A percentile compares a stretch with the other conserved stretches of the same genome.
These are phyloP conservation scores for Mirza zaza DNA, from an alignment of 2,113 vertebrate genomes.

Conservation along the genomic window DNA sequence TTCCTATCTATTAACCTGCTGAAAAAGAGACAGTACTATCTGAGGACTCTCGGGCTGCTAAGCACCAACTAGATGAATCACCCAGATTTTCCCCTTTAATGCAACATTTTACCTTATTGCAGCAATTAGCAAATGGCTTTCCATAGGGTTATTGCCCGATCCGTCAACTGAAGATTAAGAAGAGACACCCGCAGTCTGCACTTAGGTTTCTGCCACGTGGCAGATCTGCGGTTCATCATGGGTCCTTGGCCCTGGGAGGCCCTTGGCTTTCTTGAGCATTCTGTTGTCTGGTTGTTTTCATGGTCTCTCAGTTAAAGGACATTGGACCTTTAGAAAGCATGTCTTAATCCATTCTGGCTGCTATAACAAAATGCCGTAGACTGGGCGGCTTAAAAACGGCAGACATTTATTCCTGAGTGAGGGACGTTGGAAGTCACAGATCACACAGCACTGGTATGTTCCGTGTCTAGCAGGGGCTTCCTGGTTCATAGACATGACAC, in stretches of 20 bases:
- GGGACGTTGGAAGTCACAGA: background rate
- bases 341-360: background rate
- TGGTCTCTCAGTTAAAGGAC: background rate
- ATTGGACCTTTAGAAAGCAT: background rate
- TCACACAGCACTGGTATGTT: no score
- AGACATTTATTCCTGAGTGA: background rate
- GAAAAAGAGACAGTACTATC: slow-evolving; percentile 83
- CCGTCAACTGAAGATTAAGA: background rate
- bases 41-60: slow-evolving; percentile 87
- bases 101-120: background rate
- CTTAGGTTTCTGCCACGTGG: background rate
- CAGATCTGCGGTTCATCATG: background rate
- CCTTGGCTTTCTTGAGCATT: background rate
- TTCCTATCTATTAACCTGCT: slow-evolving; percentile 91
- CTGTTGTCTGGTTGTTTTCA: background rate
- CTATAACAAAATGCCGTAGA: background rate
- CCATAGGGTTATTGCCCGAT: background rate
- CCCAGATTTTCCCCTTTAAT: background rate
- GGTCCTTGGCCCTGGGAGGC: background rate
- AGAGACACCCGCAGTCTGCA: fast-evolving
- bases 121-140: slow-evolving; percentile 56
- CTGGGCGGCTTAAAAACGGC: background rate
- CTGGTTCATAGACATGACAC: background rate
- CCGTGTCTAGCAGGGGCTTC: background rate
- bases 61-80: slow-evolving; percentile 77